Conservation (phyloP, 2,113 vertebrate species). For the Psophia crepitans region DNA sequence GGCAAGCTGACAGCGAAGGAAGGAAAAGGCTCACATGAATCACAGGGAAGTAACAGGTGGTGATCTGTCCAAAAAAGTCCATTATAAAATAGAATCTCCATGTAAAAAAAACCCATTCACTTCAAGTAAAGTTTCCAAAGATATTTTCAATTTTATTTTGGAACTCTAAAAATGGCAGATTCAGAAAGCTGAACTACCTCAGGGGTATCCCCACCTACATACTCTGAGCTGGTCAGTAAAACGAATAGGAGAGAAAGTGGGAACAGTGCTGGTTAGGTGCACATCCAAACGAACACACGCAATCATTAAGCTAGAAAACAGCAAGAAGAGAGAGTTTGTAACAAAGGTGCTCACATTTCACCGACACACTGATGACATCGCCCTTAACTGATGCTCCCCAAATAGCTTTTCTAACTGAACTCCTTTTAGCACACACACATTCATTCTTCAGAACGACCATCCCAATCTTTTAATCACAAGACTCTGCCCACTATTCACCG, state of each 20-base stretch:
- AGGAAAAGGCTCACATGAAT: not conserved
- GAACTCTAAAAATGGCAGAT: not conserved
- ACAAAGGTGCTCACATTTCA: not conserved
- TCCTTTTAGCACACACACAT: not conserved
- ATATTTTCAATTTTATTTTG: not conserved
- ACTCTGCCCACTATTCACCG: not conserved
- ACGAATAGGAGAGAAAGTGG: not conserved
- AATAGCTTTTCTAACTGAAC: not conserved
- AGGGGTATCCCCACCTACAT: not conserved
- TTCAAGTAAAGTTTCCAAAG: not conserved
- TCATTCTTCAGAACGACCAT: not conserved
- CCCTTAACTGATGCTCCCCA: not conserved
- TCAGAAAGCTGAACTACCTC: not conserved
- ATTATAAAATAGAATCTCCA: not conserved
- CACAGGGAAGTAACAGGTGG: not conserved
- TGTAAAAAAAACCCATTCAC: not conserved
- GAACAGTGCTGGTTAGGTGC: not conserved
- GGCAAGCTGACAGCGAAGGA: not conserved
- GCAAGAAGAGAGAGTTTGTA: not conserved
- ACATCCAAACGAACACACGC: not conserved
- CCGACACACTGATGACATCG: not conserved
- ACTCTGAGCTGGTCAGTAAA: not conserved
- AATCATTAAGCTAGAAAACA: not conserved
- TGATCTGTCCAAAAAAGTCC: not conserved
- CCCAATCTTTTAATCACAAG: not conserved